Evolutionary conservation across 64 coral and sea anemone genomes (phyloP).

Genomic region (Montipora foliosa): DNA sequence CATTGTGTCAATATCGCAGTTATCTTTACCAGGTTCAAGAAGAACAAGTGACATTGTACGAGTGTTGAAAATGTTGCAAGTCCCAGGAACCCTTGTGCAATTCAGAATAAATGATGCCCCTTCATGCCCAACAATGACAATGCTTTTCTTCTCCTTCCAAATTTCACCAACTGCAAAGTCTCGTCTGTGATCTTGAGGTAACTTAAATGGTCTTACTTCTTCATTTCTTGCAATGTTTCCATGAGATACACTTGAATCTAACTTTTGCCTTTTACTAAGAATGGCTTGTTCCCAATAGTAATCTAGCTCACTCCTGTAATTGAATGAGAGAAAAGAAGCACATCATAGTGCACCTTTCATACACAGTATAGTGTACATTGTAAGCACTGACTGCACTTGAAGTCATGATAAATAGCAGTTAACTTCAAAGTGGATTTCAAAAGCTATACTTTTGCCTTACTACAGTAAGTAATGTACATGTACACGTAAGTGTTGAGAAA

Average conservation of each 20-base stretch:
- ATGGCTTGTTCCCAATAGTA: slow-evolving; percentile 16
- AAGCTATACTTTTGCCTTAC: too few relatives aligned
- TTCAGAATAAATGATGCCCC: slow-evolving; percentile 85
- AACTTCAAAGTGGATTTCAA: too few relatives aligned
- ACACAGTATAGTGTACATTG: too few relatives aligned
- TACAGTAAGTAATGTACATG: too few relatives aligned
- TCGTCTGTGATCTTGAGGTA: slow-evolving; percentile 50
- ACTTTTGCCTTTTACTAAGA: slow-evolving; percentile 18
- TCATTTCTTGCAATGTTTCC: slow-evolving; percentile 17
- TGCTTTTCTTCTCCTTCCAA: slow-evolving; percentile 92
- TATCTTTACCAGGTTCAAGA: slow-evolving; percentile 60
- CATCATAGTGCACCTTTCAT: neutral
- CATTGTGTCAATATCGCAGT: too few relatives aligned
- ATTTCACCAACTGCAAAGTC: slow-evolving; percentile 87
- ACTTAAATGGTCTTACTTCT: slow-evolving; percentile 12
- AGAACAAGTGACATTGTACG: slow-evolving; percentile 44
- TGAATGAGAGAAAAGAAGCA: neutral
- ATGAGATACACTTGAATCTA: slow-evolving; percentile 26
- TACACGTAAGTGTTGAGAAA: too few relatives aligned
- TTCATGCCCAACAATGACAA: slow-evolving; percentile 82
- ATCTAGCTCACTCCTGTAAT: slow-evolving; percentile 6
- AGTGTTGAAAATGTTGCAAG: slow-evolving; percentile 65
- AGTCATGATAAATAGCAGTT: too few relatives aligned
- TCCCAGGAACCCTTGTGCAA: slow-evolving; percentile 55
- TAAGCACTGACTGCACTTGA: neutral